Percentiles rank a stretch among this genome's conserved stretches.
Evolutionary conservation across 2,113 vertebrate genomes (phyloP).

Genomic region (Pachycephala philippinensis): DNA sequence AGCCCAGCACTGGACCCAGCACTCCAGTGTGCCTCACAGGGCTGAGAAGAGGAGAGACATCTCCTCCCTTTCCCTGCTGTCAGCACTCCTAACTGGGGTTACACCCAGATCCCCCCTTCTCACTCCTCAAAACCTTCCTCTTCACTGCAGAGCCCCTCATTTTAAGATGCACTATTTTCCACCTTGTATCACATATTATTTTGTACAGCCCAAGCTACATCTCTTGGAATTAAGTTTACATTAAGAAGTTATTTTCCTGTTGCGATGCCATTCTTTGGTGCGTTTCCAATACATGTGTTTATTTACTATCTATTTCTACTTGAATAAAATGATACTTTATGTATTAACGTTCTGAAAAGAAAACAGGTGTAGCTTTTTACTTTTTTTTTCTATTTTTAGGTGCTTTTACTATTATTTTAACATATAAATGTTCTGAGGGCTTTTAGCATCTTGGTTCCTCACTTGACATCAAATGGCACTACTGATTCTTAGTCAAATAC

Average conservation of each 20-base stretch:
- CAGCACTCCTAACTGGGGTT: too few relatives aligned
- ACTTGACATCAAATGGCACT: not conserved
- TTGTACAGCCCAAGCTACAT: not conserved
- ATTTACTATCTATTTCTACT: not conserved
- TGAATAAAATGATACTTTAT: not conserved
- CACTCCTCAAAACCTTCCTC: not conserved
- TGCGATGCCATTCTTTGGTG: not conserved
- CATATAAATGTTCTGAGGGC: not conserved
- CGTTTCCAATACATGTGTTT: not conserved
- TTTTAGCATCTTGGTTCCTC: not conserved
- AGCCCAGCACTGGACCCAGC: not conserved
- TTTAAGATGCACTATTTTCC: not conserved
- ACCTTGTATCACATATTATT: not conserved
- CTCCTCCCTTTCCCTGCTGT: not conserved
- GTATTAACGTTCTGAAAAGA: not conserved
- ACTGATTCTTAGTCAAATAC: not conserved
- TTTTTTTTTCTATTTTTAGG: not conserved
- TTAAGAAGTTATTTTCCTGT: not conserved
- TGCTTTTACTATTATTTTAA: not conserved
- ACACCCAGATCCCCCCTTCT: not conserved
- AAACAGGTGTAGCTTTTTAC: rapidly evolving
- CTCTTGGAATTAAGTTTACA: not conserved
- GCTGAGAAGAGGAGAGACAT: not conserved
- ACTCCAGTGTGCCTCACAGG: not conserved
- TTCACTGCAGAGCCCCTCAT: not conserved